Conservation (phyloP, 1,140 invertebrate species). For the Acromyrmex echinatior region DNA sequence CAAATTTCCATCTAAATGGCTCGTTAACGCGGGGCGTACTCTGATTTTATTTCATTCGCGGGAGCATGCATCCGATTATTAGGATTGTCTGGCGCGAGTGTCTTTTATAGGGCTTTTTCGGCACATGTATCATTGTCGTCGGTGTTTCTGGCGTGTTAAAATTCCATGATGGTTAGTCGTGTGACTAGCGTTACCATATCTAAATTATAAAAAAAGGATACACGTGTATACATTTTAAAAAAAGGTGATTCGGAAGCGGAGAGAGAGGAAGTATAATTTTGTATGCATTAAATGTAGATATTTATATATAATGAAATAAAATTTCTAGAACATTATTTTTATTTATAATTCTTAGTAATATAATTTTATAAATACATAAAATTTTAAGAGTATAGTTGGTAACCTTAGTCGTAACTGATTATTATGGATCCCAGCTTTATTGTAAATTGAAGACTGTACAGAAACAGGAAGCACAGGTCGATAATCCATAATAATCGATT, state of each 20-base stretch:
- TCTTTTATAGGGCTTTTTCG: conserved; percentile 26
- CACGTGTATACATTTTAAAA: no score
- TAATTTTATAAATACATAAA: no score
- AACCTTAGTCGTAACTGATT: no score
- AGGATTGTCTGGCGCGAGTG: neutral
- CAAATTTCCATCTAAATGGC: conserved; percentile 56
- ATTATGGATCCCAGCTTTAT: neutral
- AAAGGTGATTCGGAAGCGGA: no score
- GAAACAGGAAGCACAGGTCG: neutral
- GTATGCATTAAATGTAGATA: no score
- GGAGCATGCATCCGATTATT: neutral
- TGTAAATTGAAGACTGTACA: conserved; percentile 9
- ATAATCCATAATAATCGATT: neutral
- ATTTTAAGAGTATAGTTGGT: no score
- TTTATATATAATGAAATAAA: no score
- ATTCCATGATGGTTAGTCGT: neutral
- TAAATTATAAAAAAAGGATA: no score
- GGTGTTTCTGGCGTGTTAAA: neutral
- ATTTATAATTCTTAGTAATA: no score
- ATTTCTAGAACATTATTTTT: no score
- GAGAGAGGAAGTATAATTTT: no score
- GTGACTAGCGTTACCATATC: no score
- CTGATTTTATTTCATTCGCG: conserved; percentile 49
- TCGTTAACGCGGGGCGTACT: conserved; percentile 35
- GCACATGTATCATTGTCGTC: conserved; percentile 17